Conservation (phyloP, 2,888 invertebrate genomes). For the Patella ulyssiponensis region DNA sequence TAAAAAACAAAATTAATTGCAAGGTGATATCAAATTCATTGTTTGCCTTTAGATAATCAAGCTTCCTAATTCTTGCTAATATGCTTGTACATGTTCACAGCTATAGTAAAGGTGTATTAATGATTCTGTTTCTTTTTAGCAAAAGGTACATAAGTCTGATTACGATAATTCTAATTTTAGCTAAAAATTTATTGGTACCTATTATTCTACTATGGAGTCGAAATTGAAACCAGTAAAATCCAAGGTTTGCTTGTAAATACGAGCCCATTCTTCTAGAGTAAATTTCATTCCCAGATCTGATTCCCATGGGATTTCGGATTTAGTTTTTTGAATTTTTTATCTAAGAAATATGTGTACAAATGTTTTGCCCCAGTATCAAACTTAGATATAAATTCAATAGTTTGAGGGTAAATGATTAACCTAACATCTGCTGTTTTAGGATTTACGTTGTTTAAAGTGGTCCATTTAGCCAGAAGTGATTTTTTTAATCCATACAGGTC, state of each 20-base stretch:
- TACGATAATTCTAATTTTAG: not conserved
- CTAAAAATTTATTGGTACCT: not conserved
- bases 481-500: slow-evolving; percentile 4
- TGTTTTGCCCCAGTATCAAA: no score
- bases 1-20: no score
- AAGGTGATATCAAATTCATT: no score
- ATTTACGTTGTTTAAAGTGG: not conserved
- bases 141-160: not conserved
- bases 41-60: no score
- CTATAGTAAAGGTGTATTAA: not conserved
- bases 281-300: not conserved
- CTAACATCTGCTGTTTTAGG: not conserved
- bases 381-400: not conserved
- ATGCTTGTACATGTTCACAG: not conserved
- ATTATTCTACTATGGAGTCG: not conserved
- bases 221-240: not conserved
- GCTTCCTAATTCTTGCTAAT: no score
- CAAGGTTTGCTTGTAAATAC: not conserved
- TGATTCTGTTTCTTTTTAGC: not conserved
- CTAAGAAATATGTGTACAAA: not conserved
- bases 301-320: not conserved
- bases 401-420: not conserved
- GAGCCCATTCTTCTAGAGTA: not conserved
- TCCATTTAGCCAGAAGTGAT: slow-evolving; percentile 2
- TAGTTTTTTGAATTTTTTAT: not conserved